phyloP scores from a whole-genome alignment of 2,113 vertebrate species.

The Talpa occidentalis region DNA sequence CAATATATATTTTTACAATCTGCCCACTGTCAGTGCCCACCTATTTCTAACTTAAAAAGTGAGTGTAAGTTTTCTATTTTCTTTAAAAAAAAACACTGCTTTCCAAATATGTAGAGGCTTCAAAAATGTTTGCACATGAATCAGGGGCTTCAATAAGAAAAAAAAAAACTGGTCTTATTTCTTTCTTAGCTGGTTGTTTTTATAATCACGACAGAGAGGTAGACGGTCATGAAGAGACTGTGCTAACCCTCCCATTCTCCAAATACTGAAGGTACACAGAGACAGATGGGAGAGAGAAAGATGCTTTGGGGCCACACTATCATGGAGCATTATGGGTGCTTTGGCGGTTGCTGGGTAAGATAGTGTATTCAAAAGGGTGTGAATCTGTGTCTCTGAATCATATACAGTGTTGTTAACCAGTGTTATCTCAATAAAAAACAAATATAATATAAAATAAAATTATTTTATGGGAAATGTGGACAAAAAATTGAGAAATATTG shows the following conservation, averaged over 20 bases:
- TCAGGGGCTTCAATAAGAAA: background rate
- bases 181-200: background rate
- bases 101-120: background rate
- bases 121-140: background rate
- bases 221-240: no score
- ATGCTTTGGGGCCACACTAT: fast-evolving
- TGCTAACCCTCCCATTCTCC: fast-evolving
- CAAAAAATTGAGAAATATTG: no score
- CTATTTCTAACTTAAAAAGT: background rate
- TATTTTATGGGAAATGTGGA: background rate
- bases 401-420: no score
- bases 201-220: background rate
- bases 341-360: no score
- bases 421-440: no score
- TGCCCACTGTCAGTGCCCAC: no score
- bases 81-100: background rate
- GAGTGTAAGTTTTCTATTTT: background rate
- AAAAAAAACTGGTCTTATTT: background rate
- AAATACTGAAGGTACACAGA: background rate
- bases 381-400: no score
- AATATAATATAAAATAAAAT: background rate
- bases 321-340: no score
- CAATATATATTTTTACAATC: no score
- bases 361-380: no score
- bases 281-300: fast-evolving